Evolutionary conservation across 2,888 invertebrate species (phyloP).

Genomic region (Melikaiella ostensackeni): DNA sequence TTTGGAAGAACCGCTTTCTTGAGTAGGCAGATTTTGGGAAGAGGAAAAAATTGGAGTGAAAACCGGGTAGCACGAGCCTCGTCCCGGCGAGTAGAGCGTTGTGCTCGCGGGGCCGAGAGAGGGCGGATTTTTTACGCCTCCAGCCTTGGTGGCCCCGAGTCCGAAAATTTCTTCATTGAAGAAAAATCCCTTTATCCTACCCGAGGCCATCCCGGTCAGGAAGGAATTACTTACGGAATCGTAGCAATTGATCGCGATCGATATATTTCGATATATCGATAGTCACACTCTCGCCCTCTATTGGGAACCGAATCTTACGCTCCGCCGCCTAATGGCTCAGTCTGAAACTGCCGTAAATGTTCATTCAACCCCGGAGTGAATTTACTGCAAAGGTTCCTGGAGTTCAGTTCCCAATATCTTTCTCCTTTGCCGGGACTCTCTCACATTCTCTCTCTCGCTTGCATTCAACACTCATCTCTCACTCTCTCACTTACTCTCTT

Average conservation of each 20-base stretch:
- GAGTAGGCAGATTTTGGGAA: slow-evolving; percentile 55
- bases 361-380: slow-evolving; percentile 1
- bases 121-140: slow-evolving; percentile 41
- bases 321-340: slow-evolving; percentile 46
- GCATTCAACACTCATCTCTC: slow-evolving; percentile 56
- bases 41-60: slow-evolving; percentile 53
- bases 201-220: background rate
- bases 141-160: slow-evolving; percentile 46
- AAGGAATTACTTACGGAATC: slow-evolving; percentile 42
- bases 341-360: slow-evolving; percentile 25
- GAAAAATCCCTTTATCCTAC: slow-evolving; percentile 1
- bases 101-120: slow-evolving; percentile 69
- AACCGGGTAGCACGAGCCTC: slow-evolving; percentile 57
- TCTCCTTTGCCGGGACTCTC: slow-evolving; percentile 51
- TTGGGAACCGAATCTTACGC: slow-evolving; percentile 43
- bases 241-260: slow-evolving; percentile 21
- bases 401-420: slow-evolving; percentile 42
- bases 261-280: slow-evolving; percentile 40
- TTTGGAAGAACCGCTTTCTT: slow-evolving; percentile 62
- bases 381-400: slow-evolving; percentile 29
- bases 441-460: slow-evolving; percentile 50
- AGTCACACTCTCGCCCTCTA: slow-evolving; percentile 44
- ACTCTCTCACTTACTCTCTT: slow-evolving; percentile 60
- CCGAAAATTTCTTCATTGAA: slow-evolving; percentile 47
- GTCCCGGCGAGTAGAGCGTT: slow-evolving; percentile 67